A percentile compares a stretch with the other conserved stretches of the same genome.
These are phyloP conservation scores for Perizoma affinitatum DNA, from an alignment of 2,888 invertebrate species.

Conservation along the genomic window DNA sequence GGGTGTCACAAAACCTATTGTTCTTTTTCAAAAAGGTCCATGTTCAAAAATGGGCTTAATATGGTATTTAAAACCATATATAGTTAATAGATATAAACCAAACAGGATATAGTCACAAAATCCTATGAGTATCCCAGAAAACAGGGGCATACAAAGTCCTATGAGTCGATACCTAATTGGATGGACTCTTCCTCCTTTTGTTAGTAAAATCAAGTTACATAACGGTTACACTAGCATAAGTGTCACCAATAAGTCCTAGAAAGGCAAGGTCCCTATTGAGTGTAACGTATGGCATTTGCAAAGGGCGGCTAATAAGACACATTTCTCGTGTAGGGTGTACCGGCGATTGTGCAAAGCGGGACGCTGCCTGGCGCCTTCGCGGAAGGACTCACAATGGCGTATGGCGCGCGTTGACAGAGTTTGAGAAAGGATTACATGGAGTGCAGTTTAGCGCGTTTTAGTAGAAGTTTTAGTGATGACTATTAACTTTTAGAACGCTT, in stretches of 20 bases:
- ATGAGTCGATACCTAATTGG: slow-evolving; percentile 36
- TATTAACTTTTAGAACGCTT: too few species aligned
- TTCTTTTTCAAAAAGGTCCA: too few species aligned
- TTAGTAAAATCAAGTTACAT: slow-evolving; percentile 8
- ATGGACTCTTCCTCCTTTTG: slow-evolving; percentile 34
- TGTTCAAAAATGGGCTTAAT: too few species aligned
- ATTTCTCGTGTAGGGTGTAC: slow-evolving; percentile 63
- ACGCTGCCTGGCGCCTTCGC: slow-evolving; percentile 59
- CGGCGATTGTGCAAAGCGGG: slow-evolving; percentile 60
- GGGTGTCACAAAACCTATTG: too few species aligned
- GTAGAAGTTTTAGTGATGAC: too few species aligned
- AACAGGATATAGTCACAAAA: too few species aligned
- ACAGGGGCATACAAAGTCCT: too few species aligned
- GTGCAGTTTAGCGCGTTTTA: neutral
- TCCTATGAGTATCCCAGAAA: too few species aligned
- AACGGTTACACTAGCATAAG: slow-evolving; percentile 16
- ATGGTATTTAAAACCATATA: too few species aligned
- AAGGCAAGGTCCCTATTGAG: slow-evolving; percentile 30
- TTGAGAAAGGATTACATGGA: slow-evolving; percentile 52
- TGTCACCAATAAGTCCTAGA: slow-evolving; percentile 28
- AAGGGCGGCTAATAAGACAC: slow-evolving; percentile 69
- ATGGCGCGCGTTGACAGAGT: slow-evolving; percentile 47
- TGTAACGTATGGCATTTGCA: slow-evolving; percentile 59
- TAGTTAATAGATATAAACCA: too few species aligned
- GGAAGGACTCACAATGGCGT: slow-evolving; percentile 68